These are phyloP conservation scores for Galagoides demidoff DNA, from an alignment of 2,797 vertebrate genomes.

Conservation along the genomic window DNA sequence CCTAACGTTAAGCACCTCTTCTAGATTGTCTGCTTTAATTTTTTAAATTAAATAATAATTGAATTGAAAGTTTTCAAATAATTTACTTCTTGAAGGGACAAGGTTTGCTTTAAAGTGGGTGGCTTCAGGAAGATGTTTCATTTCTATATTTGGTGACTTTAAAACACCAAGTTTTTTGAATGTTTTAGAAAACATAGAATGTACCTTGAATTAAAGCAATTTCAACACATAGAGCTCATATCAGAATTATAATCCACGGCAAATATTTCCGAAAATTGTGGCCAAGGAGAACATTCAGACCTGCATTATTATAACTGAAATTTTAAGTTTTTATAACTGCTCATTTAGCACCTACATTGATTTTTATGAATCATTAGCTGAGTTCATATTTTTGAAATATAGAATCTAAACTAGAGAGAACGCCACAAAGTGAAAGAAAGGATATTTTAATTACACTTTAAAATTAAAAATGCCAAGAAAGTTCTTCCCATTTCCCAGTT, in stretches of 20 bases:
- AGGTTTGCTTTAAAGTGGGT: not conserved
- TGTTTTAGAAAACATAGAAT: slow-evolving; percentile 27
- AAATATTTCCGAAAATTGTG: slow-evolving; percentile 25
- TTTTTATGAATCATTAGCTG: slow-evolving; percentile 6
- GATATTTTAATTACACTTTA: slow-evolving; percentile 49
- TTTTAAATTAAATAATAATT: not conserved
- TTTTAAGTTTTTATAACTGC: not conserved
- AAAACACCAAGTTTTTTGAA: not conserved
- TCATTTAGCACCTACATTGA: not conserved
- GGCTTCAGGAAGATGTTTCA: not conserved
- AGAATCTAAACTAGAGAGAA: not conserved
- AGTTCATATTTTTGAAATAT: slow-evolving; percentile 10
- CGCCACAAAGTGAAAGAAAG: not conserved
- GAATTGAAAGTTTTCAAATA: not conserved
- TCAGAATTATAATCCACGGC: not conserved
- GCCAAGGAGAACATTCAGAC: not conserved
- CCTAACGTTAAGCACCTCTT: not conserved
- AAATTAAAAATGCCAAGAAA: slow-evolving; percentile 66
- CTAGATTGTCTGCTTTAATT: not conserved
- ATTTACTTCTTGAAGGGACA: not conserved
- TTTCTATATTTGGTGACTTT: slow-evolving; percentile 53
- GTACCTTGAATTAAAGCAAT: slow-evolving; percentile 53
- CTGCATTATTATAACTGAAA: not conserved
- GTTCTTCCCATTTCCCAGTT: slow-evolving; percentile 48
- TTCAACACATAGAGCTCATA: slow-evolving; percentile 32